A percentile compares a stretch with the other conserved stretches of the same genome.
phyloP scores from a whole-genome alignment of 2,113 vertebrate species.

The Bubo bubo region DNA sequence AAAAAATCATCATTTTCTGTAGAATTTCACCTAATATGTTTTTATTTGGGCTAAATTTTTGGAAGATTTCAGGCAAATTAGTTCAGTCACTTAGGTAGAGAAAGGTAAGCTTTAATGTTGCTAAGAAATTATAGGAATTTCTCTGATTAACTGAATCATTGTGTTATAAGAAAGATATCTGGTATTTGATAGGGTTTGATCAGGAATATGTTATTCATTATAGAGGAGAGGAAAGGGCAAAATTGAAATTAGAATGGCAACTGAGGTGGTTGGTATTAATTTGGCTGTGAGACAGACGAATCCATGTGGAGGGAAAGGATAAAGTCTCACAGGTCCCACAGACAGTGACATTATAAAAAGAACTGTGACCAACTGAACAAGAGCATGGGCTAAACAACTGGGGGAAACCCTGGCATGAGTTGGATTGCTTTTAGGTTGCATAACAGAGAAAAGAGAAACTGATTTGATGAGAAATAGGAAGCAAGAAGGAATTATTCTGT shows the following conservation, averaged over 20 bases:
- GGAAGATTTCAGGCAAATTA: background rate
- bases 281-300: background rate
- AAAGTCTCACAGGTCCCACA: background rate
- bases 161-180: background rate
- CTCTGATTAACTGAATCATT: background rate
- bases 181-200: background rate
- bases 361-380: background rate
- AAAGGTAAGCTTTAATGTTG: background rate
- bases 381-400: background rate
- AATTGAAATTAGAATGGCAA: background rate
- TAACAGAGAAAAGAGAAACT: background rate
- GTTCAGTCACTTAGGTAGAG: background rate
- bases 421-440: background rate
- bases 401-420: background rate
- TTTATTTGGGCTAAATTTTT: background rate
- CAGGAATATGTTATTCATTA: fast-evolving
- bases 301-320: background rate
- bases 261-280: background rate
- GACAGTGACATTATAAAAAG: background rate
- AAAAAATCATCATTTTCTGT: background rate
- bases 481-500: background rate
- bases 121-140: background rate
- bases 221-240: background rate
- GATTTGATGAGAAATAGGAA: background rate
- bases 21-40: background rate